Evolutionary conservation across 2,888 invertebrate genomes (phyloP), one percentile per base, ranked within the genome.

Genomic region (Anaspis maculata): DNA sequence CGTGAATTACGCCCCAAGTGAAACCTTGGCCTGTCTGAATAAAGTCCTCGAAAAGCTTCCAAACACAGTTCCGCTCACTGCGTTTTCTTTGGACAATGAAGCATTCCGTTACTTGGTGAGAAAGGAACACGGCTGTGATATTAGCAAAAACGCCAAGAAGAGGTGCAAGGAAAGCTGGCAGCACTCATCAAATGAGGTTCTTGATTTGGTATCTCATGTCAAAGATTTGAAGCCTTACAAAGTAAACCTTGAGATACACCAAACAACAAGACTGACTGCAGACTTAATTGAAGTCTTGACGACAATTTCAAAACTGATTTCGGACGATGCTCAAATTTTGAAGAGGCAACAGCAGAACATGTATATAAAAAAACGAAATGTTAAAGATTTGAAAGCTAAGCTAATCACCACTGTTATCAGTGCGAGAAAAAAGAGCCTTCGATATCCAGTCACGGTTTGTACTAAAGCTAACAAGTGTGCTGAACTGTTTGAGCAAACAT

Each of bases 31-130:
- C 6, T 36, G 48, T 16, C 40, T 61, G 15, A 42, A 46, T 32
- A 45, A 44, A 16, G 33, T 57, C 6, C 34, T 58, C 2, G 41
- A 49, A 2, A 50, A 52, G n/a, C n/a, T n/a, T n/a, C n/a, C n/a
- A n/a, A n/a, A n/a, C n/a, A n/a, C n/a, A n/a, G n/a, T n/a, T 41
- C 45, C 4, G 43, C 49, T 2, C n/a, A 63, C 62, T 27, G 48
- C 52, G 3, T 63, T 62, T 37, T 61, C 57, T 36, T 53, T 61
- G 24, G 63, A 63, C 31, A 62, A 62, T 39, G 62, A 61, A 39
- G 48, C 52, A 7, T 62, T 62, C 33, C 47, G 53, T 25, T 56
- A 49, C 45, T 42, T 62, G 32, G 54, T 55, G 7, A 59, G 56
- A 10, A 28, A 44, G n/a, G 49, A 57, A 25, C 31, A 51, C 19